Base-by-base conservation (phyloP, 2,888 invertebrate species). In the Stenodema calcarata region DNA sequence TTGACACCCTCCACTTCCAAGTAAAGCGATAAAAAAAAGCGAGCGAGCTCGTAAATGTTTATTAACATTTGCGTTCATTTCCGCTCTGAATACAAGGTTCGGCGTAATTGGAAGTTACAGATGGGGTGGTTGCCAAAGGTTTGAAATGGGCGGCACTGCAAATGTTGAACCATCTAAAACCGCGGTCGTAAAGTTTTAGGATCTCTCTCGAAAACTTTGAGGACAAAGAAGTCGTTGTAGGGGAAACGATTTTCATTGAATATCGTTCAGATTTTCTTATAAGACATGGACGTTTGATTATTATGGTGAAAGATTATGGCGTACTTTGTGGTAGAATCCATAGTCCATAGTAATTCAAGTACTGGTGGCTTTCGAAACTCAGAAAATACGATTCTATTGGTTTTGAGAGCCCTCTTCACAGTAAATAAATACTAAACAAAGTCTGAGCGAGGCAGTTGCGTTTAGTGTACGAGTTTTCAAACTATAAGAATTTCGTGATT, bases 141-240 rank as follows among this genome's bases (percentile, higher is more conserved):
- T 75, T 75, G 62, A 23, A n/a, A 62, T 23, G 62, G 27, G 23
- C 7, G 62, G 23, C 62, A 23, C 23, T 23, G 23, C 62, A 62
- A 62, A 62, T 62, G 62, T 62, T 18, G 27, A 23, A 23, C 44
- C 44, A 47, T 78, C 28, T 27, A 47, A 47, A 78, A 23, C 18
- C n/a, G 2, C 4, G 47, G 12, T 80, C 50, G 54, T 80, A 80
- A 80, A 80, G 80, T 80, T 80, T 79, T 79, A 79, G 47, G 79
- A 44, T 47, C 79, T 23, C 28, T 47, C 30, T 35, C 11, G 76
- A 35, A 50, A 50, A 76, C 35, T 27, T 14, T 27, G 12, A 35
- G n/a, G 23, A 76, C 41, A 76, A 41, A 28, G 41, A 41, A 16
- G 6, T 9, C 14, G 70, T 35, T 7, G 70, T 7, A 23, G 70